Conservation (phyloP, 2,113 vertebrate species). For the Chunga burmeisteri region DNA sequence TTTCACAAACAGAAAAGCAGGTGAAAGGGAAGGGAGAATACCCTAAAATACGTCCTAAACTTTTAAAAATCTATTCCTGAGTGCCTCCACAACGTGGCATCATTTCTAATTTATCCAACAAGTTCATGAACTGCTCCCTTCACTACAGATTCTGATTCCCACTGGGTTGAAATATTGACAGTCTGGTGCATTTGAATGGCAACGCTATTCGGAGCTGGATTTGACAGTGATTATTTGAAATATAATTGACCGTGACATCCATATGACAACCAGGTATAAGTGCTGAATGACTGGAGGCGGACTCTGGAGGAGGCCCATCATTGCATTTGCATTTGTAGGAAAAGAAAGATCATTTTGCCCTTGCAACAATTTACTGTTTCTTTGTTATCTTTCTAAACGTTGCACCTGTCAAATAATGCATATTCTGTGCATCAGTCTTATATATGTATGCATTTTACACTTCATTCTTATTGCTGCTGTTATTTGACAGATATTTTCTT, state of each 20-base stretch:
- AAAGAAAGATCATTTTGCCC: not conserved
- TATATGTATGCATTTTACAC: not conserved
- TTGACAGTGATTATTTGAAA: not conserved
- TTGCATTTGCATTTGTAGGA: not conserved
- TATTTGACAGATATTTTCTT: not conserved
- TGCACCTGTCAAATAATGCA: not conserved
- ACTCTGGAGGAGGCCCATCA: not conserved
- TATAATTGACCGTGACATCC: not conserved
- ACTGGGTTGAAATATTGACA: not conserved
- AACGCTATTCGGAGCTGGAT: not conserved
- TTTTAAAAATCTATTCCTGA: not conserved
- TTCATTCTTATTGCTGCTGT: not conserved
- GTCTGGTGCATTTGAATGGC: not conserved
- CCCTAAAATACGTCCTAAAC: not conserved
- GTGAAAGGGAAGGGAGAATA: not conserved
- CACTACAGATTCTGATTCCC: not conserved
- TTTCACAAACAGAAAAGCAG: not conserved
- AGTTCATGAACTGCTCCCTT: not conserved
- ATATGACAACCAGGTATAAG: not conserved
- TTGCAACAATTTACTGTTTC: not conserved
- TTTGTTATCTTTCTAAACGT: not conserved
- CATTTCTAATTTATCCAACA: not conserved
- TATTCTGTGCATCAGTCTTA: not conserved
- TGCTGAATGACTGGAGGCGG: not conserved
- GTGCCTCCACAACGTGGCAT: not conserved